Evolutionary conservation across 2,888 invertebrate species (phyloP), one percentile per base, ranked within the genome.

Genomic region (Nysson spinosus): DNA sequence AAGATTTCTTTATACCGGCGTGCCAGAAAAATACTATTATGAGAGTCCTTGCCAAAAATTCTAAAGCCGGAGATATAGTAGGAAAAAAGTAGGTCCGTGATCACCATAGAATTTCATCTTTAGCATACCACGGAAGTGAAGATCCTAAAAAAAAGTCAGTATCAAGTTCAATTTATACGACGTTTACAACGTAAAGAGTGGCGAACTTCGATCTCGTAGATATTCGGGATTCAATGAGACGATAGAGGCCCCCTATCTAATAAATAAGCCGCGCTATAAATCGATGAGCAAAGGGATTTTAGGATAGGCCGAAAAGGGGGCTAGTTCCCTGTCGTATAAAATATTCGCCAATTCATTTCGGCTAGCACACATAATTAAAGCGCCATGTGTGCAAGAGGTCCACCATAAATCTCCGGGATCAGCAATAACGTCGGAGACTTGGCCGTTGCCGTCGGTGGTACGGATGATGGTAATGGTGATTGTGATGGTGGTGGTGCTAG

Each of bases 341-440:
- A 83, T 84, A 85, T 84, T 83, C 80, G 77, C 77, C 82, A 81
- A 85, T 85, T 85, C 80, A 82, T 85, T 83, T 81, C 67, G 69
- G 69, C 76, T 67, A 69, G 71, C 75, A 77, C 81, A 82, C 83
- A 85, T 85, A 85, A 85, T 85, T 85, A 85, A 85, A 85, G 85
- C 83, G 72, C 85, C 85, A 84, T 80, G 84, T 85, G 85, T 83
- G 83, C 80, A 72, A 75, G 79, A 82, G 81, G 77, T 82, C 79
- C 71, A 61, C 77, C 75, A 84, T 85, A 85, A 85, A 85, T 85
- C 84, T 82, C 75, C 66, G 65, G 82, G 82, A 85, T 85, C 85
- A 85, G 85, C 83, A 85, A 85, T 85, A 85, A 85, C 82, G 85
- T 80, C 78, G 80, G 80, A 76, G 79, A 80, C 81, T 79, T 77